phyloP scores from a whole-genome alignment of 2,113 vertebrate genomes.

The Pseudopodoces humilis region DNA sequence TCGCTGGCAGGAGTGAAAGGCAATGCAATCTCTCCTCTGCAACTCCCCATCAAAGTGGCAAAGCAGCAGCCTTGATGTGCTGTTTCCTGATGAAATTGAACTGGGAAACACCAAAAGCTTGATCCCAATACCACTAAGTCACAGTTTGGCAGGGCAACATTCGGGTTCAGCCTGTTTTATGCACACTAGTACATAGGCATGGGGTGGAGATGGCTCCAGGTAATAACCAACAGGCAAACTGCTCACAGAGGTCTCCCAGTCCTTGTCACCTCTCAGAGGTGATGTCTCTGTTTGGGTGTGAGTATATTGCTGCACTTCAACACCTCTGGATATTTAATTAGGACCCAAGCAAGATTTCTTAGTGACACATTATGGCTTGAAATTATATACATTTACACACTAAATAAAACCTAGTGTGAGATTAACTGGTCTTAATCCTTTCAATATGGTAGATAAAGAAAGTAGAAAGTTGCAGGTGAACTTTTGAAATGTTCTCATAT shows the following conservation, averaged over 20 bases:
- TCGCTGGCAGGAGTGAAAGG: background rate
- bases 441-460: background rate
- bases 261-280: background rate
- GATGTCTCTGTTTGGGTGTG: background rate
- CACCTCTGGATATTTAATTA: background rate
- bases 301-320: background rate
- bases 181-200: background rate
- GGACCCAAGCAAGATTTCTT: background rate
- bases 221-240: background rate
- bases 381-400: background rate
- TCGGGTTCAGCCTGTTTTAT: background rate
- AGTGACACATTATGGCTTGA: background rate
- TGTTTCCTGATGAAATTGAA: background rate
- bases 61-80: background rate
- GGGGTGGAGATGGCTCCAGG: rapidly evolving
- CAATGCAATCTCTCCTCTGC: background rate
- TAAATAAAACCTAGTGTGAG: background rate
- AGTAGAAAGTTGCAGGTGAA: background rate
- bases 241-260: background rate
- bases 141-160: background rate
- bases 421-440: background rate
- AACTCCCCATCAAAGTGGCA: background rate
- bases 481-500: background rate
- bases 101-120: background rate
- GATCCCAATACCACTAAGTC: background rate